Base-by-base conservation (phyloP, 2,113 vertebrate species). In the Paramormyrops kingsleyae region DNA sequence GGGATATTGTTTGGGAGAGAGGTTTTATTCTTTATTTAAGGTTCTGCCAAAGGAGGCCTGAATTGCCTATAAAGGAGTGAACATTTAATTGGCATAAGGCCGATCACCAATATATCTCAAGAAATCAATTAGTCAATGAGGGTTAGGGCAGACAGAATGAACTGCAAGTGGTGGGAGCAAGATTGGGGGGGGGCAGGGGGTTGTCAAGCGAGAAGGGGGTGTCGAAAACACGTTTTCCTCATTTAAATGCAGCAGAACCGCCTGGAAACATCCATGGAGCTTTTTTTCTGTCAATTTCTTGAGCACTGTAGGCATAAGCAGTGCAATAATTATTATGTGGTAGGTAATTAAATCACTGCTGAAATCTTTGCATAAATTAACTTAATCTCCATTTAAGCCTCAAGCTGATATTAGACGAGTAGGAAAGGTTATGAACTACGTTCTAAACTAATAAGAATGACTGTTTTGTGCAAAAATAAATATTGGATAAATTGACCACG, bases 81-180 rank as follows among this genome's bases (percentile, higher is more conserved):
- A 91, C 85, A n/a, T 59, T 84, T 50, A 90, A 90, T 12, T 27
- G 42, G n/a, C 12, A 13, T 46, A 49, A 31, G 24, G 83, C 44
- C n/a, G 3, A 49, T 27, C 21, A 84, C 9, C 21, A 49, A 91
- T 92, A 85, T 91, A 90, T 92, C 91, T 91, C 80, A 90, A 70
- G 90, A 90, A 95, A 94, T 94, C 92, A 94, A 94, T 95, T 94
- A 94, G 91, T 90, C 47, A 88, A 86, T 50, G 89, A 94, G 21
- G 12, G 83, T 85, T 86, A 49, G 27, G 83, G 24, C 46, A 49
- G 83, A 85, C 21, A 24, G 42, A 39, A 53, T 35, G 50, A 83
- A 56, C 27, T 80, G 50, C 3, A 24, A 77, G 47, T n/a, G 15
- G 35, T 0, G 10, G 70, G 15, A 74, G 44, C 13, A 27, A 74